Evolutionary conservation across 2,888 invertebrate species (phyloP).

Genomic region (Cinara cedri): DNA sequence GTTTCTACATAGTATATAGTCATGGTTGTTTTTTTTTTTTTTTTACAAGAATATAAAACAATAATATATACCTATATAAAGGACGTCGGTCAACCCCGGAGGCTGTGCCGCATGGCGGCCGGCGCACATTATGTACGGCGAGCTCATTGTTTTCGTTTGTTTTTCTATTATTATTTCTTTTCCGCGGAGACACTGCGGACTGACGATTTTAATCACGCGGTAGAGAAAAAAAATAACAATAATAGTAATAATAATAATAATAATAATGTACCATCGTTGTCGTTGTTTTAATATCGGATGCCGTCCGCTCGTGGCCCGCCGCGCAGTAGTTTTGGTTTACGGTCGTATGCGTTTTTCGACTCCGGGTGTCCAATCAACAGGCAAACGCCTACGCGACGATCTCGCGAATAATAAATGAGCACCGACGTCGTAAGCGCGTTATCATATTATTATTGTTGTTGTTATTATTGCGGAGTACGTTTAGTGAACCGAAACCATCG

Average conservation of each 20-base stretch:
- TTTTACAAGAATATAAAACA: neutral
- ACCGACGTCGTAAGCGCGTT: too few species aligned
- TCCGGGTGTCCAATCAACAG: conserved; percentile 36
- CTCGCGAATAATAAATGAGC: conserved; percentile 35
- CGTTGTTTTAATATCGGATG: conserved; percentile 1
- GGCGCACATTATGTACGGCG: neutral
- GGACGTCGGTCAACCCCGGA: conserved; percentile 19
- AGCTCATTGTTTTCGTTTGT: conserved; percentile 21
- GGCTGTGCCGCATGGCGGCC: neutral
- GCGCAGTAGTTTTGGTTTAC: too few species aligned
- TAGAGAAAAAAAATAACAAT: conserved; percentile 19
- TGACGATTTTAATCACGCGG: conserved; percentile 11
- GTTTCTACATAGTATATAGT: neutral
- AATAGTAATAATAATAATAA: too few species aligned
- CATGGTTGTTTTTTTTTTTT: too few species aligned
- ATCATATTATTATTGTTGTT: too few species aligned
- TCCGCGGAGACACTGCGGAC: conserved; percentile 24
- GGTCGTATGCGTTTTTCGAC: neutral
- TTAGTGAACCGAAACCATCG: conserved; percentile 22
- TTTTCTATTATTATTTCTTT: conserved; percentile 15
- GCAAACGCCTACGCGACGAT: conserved; percentile 30
- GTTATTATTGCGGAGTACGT: too few species aligned
- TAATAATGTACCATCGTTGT: too few species aligned
- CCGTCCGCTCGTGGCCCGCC: too few species aligned
- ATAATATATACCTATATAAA: too few species aligned